A percentile compares a stretch with the other conserved stretches of the same genome.
These are phyloP conservation scores for Stictocephala bisonia DNA, from an alignment of 2,888 invertebrate genomes.

Conservation along the genomic window DNA sequence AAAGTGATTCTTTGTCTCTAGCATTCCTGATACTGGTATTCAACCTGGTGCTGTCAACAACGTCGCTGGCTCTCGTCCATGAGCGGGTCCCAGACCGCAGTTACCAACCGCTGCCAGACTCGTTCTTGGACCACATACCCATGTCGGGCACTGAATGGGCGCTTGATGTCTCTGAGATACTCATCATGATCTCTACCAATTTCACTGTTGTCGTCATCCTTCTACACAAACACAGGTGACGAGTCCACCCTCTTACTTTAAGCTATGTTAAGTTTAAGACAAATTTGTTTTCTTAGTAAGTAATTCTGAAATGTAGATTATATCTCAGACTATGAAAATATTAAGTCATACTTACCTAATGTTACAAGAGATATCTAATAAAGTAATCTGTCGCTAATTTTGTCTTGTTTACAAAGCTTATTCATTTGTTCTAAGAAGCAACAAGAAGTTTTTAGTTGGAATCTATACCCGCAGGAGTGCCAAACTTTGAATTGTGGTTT, in stretches of 20 bases:
- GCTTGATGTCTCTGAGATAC: slow-evolving; percentile 84
- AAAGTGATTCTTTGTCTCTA: slow-evolving; percentile 63
- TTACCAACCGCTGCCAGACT: slow-evolving; percentile 84
- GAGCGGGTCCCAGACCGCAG: slow-evolving; percentile 87
- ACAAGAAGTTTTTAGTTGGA: too few relatives aligned
- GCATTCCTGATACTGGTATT: slow-evolving; percentile 73
- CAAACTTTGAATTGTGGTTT: too few relatives aligned
- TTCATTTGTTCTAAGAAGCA: too few relatives aligned
- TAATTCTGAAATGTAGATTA: too few relatives aligned
- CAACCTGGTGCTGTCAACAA: slow-evolving; percentile 74
- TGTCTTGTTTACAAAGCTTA: too few relatives aligned
- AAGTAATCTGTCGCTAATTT: too few relatives aligned
- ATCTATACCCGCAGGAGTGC: too few relatives aligned
- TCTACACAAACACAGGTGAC: slow-evolving; percentile 89
- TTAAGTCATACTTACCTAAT: too few relatives aligned
- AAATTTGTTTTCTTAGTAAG: too few relatives aligned
- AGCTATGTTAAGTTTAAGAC: background rate
- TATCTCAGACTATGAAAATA: too few relatives aligned
- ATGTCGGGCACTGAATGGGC: slow-evolving; percentile 80
- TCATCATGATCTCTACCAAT: slow-evolving; percentile 85
- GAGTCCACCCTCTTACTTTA: too few relatives aligned
- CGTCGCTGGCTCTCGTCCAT: slow-evolving; percentile 86
- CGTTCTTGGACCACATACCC: slow-evolving; percentile 83
- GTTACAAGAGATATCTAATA: too few relatives aligned
- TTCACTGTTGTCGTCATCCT: slow-evolving; percentile 81